Evolutionary conservation across 2,888 invertebrate genomes (phyloP).

Genomic region (Leucophenga maculata): DNA sequence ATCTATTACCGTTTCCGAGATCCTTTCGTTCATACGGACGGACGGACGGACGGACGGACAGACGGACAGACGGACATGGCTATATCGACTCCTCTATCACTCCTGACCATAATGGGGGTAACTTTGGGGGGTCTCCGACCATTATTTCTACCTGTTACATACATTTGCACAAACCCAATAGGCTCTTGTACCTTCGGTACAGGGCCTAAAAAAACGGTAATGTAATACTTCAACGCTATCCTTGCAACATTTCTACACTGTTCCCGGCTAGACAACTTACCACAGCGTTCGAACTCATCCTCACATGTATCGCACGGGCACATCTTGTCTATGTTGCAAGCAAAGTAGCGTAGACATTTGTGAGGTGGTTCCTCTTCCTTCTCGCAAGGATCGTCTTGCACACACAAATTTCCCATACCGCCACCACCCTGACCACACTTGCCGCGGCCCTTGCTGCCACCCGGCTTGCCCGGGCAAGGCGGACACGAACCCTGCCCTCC

Average conservation of each 20-base stretch:
- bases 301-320: conserved; percentile 63
- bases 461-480: conserved; percentile 29
- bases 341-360: conserved; percentile 62
- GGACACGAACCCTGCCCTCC: conserved; percentile 39
- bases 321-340: conserved; percentile 62
- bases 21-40: no score
- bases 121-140: no score
- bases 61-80: no score
- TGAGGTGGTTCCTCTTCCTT: conserved; percentile 25
- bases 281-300: conserved; percentile 67
- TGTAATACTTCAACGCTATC: not conserved
- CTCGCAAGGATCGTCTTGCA: conserved; percentile 49
- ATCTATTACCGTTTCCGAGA: no score
- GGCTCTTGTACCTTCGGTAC: no score
- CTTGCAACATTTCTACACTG: not conserved
- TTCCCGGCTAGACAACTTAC: conserved; percentile 27
- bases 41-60: no score
- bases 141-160: no score
- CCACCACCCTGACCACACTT: conserved; percentile 35
- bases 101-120: no score
- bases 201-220: not conserved
- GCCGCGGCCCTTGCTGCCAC: conserved; percentile 37
- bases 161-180: no score
- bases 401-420: conserved; percentile 31
- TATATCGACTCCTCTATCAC: no score